Evolutionary conservation across 2,888 invertebrate species (phyloP), one percentile per base, ranked within the genome.

Genomic region (Germaria angustata): DNA sequence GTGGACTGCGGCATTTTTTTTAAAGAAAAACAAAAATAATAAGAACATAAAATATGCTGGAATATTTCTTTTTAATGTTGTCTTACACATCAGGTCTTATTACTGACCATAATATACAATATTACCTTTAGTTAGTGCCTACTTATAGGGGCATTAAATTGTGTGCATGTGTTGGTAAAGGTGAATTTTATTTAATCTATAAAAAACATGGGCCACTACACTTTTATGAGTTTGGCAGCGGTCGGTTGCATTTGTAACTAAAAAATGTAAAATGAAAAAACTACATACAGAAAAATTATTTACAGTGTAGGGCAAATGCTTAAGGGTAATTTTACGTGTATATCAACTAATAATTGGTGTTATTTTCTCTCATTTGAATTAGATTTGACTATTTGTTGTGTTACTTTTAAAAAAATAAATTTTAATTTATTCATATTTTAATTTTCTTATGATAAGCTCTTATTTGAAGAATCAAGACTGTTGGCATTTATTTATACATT

Each of bases 201-300:
- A 5, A 36, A 36, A 51, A 22, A 59, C n/a, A 41, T 8, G 15
- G 24, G 9, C 13, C 17, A 17, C 20, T 22, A 65, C 24, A 39
- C 7, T 65, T 46, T 20, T 34, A 34, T 65, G 34, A 44, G 34
- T 49, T 32, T 65, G 65, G 34, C 34, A 65, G 51, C 51, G 24
- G n/a, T 39, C 17, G n/a, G 28, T 66, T 24, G 51, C 17, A 24
- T 51, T 36, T 51, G 36, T 15, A 46, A 39, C 39, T 24, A 41
- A 13, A 24, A 53, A 36, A 34, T 66, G 66, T 17, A 61, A n/a
- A 28, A 41, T 41, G 32, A 15, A 55, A 17, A 44, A 66, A 8
- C 1, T 9, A 9, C n/a, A 59, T 15, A 41, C 6, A 28, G 4
- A 24, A 22, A 41, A 59, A 36, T n/a, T 39, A 1, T 15, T 24